phyloP scores from a whole-genome alignment of 2,888 invertebrate species.

The Aphodius sticticus region DNA sequence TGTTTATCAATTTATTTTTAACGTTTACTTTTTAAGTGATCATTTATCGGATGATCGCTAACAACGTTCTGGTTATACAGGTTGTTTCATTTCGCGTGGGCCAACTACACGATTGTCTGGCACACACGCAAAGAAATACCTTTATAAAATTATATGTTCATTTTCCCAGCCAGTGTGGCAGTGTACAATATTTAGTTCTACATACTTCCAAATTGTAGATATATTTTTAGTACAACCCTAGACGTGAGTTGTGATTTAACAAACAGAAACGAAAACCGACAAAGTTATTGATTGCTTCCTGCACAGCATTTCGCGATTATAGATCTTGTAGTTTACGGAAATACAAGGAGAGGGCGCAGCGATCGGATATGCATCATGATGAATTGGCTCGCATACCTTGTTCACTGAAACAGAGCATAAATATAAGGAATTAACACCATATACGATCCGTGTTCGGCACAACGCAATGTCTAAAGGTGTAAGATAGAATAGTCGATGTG shows the following conservation, averaged over 20 bases:
- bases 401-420: conserved; percentile 4
- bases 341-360: neutral
- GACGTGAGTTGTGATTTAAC: neutral
- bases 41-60: no score
- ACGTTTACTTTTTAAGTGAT: no score
- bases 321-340: neutral
- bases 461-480: neutral
- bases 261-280: neutral
- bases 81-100: no score
- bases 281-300: neutral
- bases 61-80: no score
- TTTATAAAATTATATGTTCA: no score
- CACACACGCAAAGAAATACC: no score
- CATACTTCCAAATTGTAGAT: neutral
- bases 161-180: no score
- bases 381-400: neutral
- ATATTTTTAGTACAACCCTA: neutral
- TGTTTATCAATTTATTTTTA: no score
- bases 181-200: neutral
- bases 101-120: no score
- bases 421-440: neutral
- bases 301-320: neutral
- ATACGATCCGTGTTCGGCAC: neutral
- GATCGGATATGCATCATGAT: neutral
- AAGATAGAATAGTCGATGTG: neutral